Percentiles rank a stretch among this genome's conserved stretches.
phyloP scores from a whole-genome alignment of 2,888 invertebrate species.

The Nephrotoma guestfalica region DNA sequence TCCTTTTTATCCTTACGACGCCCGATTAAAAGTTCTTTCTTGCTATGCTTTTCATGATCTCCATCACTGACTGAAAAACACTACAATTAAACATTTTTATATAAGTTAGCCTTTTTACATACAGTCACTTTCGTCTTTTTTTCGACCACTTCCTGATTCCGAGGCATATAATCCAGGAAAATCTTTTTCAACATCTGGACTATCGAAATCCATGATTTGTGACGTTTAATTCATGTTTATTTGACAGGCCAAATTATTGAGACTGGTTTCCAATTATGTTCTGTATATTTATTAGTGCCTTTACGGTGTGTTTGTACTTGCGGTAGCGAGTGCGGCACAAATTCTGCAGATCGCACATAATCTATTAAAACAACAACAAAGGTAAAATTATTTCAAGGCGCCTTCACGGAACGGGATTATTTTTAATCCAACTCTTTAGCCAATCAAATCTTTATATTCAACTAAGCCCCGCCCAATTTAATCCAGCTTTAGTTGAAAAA shows the following conservation, averaged over 20 bases:
- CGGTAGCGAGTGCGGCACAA: no score
- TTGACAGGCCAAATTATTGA: neutral
- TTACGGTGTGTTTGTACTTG: no score
- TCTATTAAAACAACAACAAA: no score
- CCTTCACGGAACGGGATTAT: no score
- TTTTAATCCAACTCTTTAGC: no score
- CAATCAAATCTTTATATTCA: no score
- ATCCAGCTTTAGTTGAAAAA: no score
- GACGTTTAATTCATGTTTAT: neutral
- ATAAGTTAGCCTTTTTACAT: constrained; percentile 28
- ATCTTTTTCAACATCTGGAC: constrained; percentile 80
- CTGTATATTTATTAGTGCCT: neutral
- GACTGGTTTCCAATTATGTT: neutral
- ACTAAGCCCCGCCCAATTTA: no score
- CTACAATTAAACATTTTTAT: constrained; percentile 7
- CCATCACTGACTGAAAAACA: constrained; percentile 58
- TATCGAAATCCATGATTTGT: constrained; percentile 32
- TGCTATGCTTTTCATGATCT: constrained; percentile 61
- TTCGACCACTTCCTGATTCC: constrained; percentile 41
- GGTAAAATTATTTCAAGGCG: no score
- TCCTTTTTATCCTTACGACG: constrained; percentile 73
- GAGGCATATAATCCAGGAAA: constrained; percentile 79
- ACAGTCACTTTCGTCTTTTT: constrained; percentile 72
- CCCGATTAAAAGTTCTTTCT: constrained; percentile 62
- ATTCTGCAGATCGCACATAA: no score